Evolutionary conservation across 2,113 vertebrate genomes (phyloP).

Genomic region (Oncorhynchus nerka): DNA sequence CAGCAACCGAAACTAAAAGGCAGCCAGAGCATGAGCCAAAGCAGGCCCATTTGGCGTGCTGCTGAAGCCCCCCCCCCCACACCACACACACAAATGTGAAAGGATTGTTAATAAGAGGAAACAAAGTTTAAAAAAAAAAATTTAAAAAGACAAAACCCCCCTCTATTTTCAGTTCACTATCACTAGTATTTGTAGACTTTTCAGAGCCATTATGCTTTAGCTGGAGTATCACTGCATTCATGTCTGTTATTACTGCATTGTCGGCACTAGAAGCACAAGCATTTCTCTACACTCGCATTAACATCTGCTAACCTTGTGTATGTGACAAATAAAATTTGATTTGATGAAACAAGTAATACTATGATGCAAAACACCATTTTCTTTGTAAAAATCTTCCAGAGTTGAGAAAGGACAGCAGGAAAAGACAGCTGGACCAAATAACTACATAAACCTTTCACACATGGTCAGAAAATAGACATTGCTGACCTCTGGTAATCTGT

Average conservation of each 20-base stretch:
- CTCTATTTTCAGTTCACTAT: not conserved
- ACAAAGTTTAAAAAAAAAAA: not conserved
- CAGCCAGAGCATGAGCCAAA: not conserved
- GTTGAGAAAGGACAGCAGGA: not conserved
- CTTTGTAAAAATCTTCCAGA: not conserved
- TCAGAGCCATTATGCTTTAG: not conserved
- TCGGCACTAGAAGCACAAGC: no score
- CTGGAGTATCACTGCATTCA: no score
- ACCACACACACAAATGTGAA: not conserved
- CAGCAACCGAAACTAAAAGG: constrained; percentile 40
- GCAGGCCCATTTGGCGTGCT: not conserved
- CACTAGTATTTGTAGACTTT: not conserved
- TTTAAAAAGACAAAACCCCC: no score
- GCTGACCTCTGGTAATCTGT: not conserved
- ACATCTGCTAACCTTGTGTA: no score
- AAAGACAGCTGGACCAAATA: not conserved
- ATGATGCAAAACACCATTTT: not conserved
- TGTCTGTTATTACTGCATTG: no score
- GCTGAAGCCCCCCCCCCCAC: not conserved
- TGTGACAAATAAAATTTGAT: no score
- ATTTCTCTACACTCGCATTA: no score
- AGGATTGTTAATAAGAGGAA: not conserved
- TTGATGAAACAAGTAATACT: no score
- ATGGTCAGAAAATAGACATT: not conserved
- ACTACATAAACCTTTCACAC: not conserved